phyloP scores from a whole-genome alignment of 2,888 invertebrate genomes.

The Trissolcus brochymenae region DNA sequence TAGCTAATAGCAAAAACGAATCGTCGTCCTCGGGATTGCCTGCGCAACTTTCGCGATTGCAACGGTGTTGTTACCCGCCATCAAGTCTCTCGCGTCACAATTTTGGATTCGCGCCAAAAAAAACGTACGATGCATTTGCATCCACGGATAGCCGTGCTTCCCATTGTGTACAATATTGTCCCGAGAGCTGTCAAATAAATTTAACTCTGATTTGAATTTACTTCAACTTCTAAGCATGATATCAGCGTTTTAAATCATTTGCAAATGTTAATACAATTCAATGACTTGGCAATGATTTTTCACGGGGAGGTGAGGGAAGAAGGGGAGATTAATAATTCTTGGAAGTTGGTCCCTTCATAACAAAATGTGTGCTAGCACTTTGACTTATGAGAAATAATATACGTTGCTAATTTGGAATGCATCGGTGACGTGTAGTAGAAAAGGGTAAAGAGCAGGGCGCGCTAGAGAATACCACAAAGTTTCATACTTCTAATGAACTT shows the following conservation, averaged over 20 bases:
- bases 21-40: slow-evolving; percentile 49
- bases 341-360: slow-evolving; percentile 37
- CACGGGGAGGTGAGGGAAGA: background rate
- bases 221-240: background rate
- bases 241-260: slow-evolving; percentile 2
- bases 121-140: slow-evolving; percentile 52
- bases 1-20: slow-evolving; percentile 72
- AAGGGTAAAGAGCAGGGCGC: slow-evolving; percentile 52
- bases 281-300: slow-evolving; percentile 22
- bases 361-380: slow-evolving; percentile 27
- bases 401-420: slow-evolving; percentile 58
- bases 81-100: slow-evolving; percentile 42
- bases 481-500: slow-evolving; percentile 72
- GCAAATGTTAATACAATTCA: background rate
- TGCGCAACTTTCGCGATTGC: slow-evolving; percentile 52
- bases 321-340: slow-evolving; percentile 23
- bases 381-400: slow-evolving; percentile 58
- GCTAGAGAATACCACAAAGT: slow-evolving; percentile 59
- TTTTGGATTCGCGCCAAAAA: slow-evolving; percentile 55
- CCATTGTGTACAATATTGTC: slow-evolving; percentile 29
- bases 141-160: slow-evolving; percentile 41
- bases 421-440: slow-evolving; percentile 58
- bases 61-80: slow-evolving; percentile 29
- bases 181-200: background rate
- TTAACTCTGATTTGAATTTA: background rate